Evolutionary conservation across 1,140 invertebrate genomes (phyloP).

Genomic region (Listronotus bonariensis): DNA sequence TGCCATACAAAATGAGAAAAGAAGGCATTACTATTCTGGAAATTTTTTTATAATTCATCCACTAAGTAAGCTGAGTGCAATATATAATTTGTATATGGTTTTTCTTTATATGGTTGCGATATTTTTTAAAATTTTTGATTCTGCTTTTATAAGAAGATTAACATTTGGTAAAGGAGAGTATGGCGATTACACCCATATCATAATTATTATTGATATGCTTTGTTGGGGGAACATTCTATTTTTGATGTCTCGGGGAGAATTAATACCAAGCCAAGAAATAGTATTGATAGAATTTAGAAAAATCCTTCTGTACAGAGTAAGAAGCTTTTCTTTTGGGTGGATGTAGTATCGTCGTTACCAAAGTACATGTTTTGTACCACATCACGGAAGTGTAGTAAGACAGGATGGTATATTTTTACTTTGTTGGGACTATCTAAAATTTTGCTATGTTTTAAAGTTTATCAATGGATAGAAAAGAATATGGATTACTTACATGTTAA

Average conservation of each 20-base stretch:
- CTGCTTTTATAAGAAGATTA: neutral
- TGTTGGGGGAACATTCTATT: neutral
- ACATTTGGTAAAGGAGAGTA: neutral
- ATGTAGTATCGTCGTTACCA: slow-evolving; percentile 1
- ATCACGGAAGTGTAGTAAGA: neutral
- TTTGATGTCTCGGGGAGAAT: neutral
- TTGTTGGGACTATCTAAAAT: neutral
- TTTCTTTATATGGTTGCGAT: slow-evolving; percentile 1
- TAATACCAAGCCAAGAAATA: neutral
- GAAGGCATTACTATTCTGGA: neutral
- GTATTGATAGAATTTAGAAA: neutral
- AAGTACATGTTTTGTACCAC: neutral
- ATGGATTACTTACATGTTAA: slow-evolving; percentile 1
- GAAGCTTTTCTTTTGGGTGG: slow-evolving; percentile 1
- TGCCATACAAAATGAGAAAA: slow-evolving; percentile 1
- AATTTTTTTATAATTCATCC: slow-evolving; percentile 14
- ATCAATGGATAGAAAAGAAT: neutral
- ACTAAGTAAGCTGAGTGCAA: neutral
- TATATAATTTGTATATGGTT: neutral
- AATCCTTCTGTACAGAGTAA: neutral
- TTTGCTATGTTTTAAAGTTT: neutral
- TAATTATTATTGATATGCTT: neutral
- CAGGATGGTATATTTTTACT: neutral
- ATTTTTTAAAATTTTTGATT: slow-evolving; percentile 1
- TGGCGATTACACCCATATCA: neutral